Evolutionary conservation across 2,888 invertebrate species (phyloP), one percentile per base, ranked within the genome.

Genomic region (Leptopilina drosophilae): DNA sequence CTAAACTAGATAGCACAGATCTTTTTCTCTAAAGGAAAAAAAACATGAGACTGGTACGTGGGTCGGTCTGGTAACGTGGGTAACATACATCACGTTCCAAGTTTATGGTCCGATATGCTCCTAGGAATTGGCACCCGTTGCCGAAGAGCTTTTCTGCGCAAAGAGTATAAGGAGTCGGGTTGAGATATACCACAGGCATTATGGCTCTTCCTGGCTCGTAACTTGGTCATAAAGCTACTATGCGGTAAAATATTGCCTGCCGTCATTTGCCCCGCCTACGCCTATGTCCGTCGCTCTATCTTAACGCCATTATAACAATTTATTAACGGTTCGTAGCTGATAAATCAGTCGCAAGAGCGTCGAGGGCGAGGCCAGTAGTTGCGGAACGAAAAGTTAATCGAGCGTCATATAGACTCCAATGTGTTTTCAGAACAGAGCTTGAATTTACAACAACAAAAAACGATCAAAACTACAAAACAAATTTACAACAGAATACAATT

Each of bases 181-280:
- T 85, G 83, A 88, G 88, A 89, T 89, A 89, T 87, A 85, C 15
- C 46, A 64, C 76, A 87, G 86, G 86, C 89, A 89, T 91, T 91
- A 91, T 90, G 90, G 90, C 88, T 90, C 90, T 90, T 91, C 89
- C 91, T 90, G 89, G 88, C 90, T 90, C 90, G 90, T 90, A 91
- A 90, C 90, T 89, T 88, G 89, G 88, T 89, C 90, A 91, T 91
- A 91, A 91, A 91, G 90, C 90, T 89, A 91, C 90, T 89, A 87
- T 88, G 85, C 86, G 87, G 84, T 90, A 87, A 91, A 90, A 91
- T 91, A 91, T 90, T 86, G 87, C 87, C 86, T 85, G 86, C 85
- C 88, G 84, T 87, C 86, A 85, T 83, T 83, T 85, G 84, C 83
- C 84, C 84, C 85, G 84, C 87, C 86, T 87, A 87, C 86, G 84